phyloP scores from a whole-genome alignment of 2,797 vertebrate genomes.

The Tokudaia muenninki region DNA sequence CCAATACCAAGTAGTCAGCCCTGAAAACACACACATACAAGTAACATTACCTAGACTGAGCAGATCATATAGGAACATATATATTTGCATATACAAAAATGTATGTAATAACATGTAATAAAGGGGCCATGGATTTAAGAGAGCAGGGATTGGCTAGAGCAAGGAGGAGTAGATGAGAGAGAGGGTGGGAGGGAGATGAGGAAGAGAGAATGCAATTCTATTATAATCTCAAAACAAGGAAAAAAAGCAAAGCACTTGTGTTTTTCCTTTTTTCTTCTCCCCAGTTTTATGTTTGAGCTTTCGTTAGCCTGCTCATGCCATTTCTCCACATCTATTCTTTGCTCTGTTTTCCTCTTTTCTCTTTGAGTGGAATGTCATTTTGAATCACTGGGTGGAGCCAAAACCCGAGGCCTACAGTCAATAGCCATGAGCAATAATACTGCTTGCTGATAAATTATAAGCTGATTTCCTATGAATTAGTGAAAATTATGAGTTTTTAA shows the following conservation, averaged over 20 bases:
- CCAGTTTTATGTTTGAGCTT: background rate
- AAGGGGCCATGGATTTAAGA: background rate
- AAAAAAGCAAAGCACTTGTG: background rate
- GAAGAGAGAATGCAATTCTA: background rate
- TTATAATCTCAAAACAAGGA: background rate
- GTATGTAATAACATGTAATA: background rate
- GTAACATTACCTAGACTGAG: background rate
- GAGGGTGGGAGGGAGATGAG: background rate
- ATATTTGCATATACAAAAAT: background rate
- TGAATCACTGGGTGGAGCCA: background rate
- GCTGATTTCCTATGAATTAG: background rate
- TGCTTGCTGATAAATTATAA: background rate
- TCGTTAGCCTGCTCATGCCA: background rate
- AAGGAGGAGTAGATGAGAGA: no score
- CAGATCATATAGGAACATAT: background rate
- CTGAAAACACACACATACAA: background rate
- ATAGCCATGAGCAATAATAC: background rate
- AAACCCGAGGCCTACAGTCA: background rate
- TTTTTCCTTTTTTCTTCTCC: background rate
- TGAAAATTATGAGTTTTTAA: background rate
- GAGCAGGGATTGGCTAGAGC: background rate
- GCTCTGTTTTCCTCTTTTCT: background rate
- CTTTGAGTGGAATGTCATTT: background rate
- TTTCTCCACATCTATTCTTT: background rate
- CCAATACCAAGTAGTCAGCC: background rate